Conservation (phyloP, 2,113 vertebrate genomes). For the Pseudorhombus dupliciocellatus region DNA sequence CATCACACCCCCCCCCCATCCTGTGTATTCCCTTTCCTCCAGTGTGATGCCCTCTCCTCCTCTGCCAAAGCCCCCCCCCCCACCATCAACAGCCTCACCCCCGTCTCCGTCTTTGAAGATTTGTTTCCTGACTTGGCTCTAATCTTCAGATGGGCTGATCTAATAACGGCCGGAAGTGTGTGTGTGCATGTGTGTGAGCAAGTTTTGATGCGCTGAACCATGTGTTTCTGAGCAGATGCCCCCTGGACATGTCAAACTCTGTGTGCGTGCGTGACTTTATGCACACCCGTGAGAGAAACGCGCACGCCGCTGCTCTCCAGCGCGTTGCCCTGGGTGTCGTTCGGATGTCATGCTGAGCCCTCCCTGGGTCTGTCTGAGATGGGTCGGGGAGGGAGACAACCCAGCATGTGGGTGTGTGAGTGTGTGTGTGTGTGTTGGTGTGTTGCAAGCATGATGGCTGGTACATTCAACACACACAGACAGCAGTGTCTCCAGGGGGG, state of each 20-base stretch:
- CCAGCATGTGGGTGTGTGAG: slow-evolving; percentile 24
- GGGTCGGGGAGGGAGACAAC: slow-evolving; percentile 42
- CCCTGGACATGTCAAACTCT: slow-evolving; percentile 45
- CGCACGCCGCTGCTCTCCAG: slow-evolving; percentile 45
- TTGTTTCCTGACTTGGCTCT: slow-evolving; percentile 70
- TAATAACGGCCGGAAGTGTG: slow-evolving; percentile 55
- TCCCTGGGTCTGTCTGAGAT: slow-evolving; percentile 54
- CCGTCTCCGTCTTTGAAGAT: slow-evolving; percentile 70
- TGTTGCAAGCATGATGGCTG: slow-evolving; percentile 64
- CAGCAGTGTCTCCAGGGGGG: slow-evolving; percentile 64
- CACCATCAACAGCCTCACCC: slow-evolving; percentile 4
- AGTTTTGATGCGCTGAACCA: slow-evolving; percentile 37
- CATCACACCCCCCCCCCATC: slow-evolving; percentile 24
- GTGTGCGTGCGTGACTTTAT: slow-evolving; percentile 4
- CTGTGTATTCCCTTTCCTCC: slow-evolving; percentile 23
- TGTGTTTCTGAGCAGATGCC: slow-evolving; percentile 20
- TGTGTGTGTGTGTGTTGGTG: slow-evolving; percentile 34
- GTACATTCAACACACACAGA: slow-evolving; percentile 73
- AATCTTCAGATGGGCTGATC: slow-evolving; percentile 71
- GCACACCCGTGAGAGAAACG: slow-evolving; percentile 17
- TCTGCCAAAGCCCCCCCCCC: slow-evolving; percentile 28
- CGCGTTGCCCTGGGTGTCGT: slow-evolving; percentile 59
- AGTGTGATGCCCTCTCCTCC: slow-evolving; percentile 43
- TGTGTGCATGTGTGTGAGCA: slow-evolving; percentile 7
- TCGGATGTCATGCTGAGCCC: slow-evolving; percentile 65